Evolutionary conservation across 2,888 invertebrate species (phyloP).

Genomic region (Zootermopsis nevadensis): DNA sequence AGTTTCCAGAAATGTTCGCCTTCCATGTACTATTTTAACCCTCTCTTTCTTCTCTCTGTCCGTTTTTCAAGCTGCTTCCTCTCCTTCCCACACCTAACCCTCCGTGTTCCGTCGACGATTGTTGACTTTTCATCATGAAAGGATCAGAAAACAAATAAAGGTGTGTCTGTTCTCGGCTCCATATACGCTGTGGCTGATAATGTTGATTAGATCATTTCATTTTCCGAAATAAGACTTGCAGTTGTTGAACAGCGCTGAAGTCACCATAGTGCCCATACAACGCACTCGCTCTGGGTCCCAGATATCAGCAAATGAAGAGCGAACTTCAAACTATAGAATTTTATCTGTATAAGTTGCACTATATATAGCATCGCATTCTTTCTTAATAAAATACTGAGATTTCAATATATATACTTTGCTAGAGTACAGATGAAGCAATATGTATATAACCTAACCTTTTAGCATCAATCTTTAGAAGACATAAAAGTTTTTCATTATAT

Average conservation of each 20-base stretch:
- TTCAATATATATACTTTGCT: too few species aligned
- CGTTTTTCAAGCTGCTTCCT: conserved; percentile 14
- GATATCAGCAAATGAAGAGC: too few species aligned
- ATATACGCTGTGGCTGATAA: conserved; percentile 2
- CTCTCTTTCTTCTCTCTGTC: conserved; percentile 11
- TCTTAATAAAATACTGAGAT: too few species aligned
- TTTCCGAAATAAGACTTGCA: conserved; percentile 28
- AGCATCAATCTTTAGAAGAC: too few species aligned
- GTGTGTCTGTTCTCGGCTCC: conserved; percentile 36
- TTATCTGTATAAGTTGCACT: too few species aligned
- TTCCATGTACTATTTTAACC: conserved; percentile 1
- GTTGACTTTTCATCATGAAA: conserved; percentile 42
- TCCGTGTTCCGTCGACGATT: conserved; percentile 12
- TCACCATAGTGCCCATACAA: not conserved
- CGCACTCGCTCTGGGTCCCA: too few species aligned
- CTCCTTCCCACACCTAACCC: not conserved
- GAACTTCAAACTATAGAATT: too few species aligned
- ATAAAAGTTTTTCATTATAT: too few species aligned
- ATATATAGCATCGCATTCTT: too few species aligned
- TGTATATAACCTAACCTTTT: too few species aligned
- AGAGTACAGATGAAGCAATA: too few species aligned
- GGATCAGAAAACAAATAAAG: conserved; percentile 38
- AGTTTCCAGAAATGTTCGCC: conserved; percentile 20
- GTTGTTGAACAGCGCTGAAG: not conserved
- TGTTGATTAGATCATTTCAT: conserved; percentile 31